phyloP scores from a whole-genome alignment of 2,888 invertebrate species.

The Pterobdella sp. region DNA sequence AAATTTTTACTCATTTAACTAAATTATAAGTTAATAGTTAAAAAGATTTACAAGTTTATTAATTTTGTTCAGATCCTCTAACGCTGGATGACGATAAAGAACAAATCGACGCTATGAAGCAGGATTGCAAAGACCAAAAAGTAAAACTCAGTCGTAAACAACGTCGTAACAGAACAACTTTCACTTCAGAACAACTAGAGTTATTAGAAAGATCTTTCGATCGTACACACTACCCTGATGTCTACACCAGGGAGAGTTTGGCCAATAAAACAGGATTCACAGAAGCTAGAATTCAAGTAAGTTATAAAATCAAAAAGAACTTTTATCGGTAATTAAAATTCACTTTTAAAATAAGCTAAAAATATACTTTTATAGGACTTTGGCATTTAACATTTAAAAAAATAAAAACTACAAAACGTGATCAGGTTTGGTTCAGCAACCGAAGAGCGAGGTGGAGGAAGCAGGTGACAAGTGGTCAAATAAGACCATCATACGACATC shows the following conservation, averaged over 20 bases:
- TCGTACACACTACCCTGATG: slow-evolving; percentile 87
- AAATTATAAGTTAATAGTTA: too few species aligned
- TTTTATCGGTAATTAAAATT: not conserved
- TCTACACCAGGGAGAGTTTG: slow-evolving; percentile 82
- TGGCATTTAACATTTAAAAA: not conserved
- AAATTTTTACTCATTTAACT: too few species aligned
- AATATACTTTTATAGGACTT: not conserved
- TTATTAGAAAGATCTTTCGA: slow-evolving; percentile 77
- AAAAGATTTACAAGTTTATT: too few species aligned
- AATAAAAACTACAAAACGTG: not conserved
- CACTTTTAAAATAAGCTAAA: not conserved
- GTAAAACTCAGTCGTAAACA: slow-evolving; percentile 81
- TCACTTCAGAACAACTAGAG: slow-evolving; percentile 83
- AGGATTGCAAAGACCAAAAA: slow-evolving; percentile 62
- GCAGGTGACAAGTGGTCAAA: slow-evolving; percentile 58
- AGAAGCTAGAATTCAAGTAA: slow-evolving; percentile 83
- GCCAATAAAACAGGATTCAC: slow-evolving; percentile 82
- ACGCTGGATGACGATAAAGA: not conserved
- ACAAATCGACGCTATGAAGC: not conserved
- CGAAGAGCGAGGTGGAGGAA: slow-evolving; percentile 84
- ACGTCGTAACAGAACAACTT: slow-evolving; percentile 82
- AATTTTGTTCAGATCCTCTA: not conserved
- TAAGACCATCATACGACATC: slow-evolving; percentile 24
- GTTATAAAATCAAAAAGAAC: not conserved
- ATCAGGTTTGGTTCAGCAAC: slow-evolving; percentile 93